phyloP scores from a whole-genome alignment of 2,888 invertebrate species.

The Rosalia funebris region DNA sequence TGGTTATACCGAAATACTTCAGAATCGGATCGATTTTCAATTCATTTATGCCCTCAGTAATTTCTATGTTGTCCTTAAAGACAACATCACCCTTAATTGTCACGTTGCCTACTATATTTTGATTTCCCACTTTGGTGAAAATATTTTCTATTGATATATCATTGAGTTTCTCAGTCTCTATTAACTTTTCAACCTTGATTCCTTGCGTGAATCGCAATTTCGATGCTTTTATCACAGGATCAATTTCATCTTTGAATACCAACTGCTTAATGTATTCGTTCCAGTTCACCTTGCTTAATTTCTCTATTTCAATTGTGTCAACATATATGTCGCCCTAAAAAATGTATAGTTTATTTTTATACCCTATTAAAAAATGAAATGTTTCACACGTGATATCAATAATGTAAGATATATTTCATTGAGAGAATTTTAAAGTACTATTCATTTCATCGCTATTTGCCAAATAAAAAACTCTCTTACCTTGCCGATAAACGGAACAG shows the following conservation, averaged over 20 bases:
- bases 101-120: constrained; percentile 55
- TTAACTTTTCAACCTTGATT: constrained; percentile 55
- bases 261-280: constrained; percentile 61
- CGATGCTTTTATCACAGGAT: constrained; percentile 49
- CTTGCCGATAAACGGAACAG: too few relatives aligned
- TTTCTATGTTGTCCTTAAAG: constrained; percentile 55
- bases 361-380: too few relatives aligned
- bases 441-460: too few relatives aligned
- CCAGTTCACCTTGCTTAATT: constrained; percentile 60
- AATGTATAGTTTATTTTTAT: background rate
- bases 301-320: constrained; percentile 52
- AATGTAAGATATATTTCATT: too few relatives aligned
- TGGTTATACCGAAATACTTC: constrained; percentile 44
- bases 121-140: constrained; percentile 60
- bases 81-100: constrained; percentile 56
- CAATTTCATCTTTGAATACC: constrained; percentile 60
- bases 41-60: constrained; percentile 57
- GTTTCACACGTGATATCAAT: too few relatives aligned
- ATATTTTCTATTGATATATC: constrained; percentile 59
- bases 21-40: constrained; percentile 48
- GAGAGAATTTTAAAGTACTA: too few relatives aligned
- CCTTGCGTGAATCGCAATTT: constrained; percentile 56
- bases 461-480: too few relatives aligned
- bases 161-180: constrained; percentile 61
- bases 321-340: constrained; percentile 54